These are phyloP conservation scores for Torymus texanus DNA, from an alignment of 2,888 invertebrate genomes.

Conservation along the genomic window DNA sequence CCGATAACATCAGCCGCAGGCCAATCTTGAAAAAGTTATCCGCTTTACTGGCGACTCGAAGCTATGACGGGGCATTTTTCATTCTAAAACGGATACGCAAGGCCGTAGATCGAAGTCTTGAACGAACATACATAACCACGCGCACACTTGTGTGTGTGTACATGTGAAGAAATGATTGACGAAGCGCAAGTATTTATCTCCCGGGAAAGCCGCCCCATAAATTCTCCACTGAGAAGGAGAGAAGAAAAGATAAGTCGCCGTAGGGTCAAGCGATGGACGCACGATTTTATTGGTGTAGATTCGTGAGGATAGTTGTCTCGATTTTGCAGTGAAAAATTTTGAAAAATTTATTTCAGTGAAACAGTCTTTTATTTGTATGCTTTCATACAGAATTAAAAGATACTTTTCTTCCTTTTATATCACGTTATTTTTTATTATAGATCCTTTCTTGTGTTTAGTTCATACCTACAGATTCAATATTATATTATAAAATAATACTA, in stretches of 20 bases:
- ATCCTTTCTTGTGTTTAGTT: no score
- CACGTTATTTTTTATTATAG: no score
- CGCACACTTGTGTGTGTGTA: not conserved
- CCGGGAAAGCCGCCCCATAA: not conserved
- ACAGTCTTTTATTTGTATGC: no score
- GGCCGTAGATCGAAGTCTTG: not conserved
- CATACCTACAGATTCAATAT: no score
- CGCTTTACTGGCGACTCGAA: not conserved
- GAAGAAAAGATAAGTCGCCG: not conserved
- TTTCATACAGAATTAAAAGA: no score
- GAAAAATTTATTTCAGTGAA: no score
- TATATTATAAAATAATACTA: no score
- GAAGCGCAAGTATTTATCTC: slow-evolving; percentile 31
- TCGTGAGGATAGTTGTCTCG: no score
- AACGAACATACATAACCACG: not conserved
- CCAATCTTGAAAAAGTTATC: slow-evolving; percentile 40
- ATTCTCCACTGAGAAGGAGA: not conserved
- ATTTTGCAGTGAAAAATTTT: no score
- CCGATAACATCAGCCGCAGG: slow-evolving; percentile 14
- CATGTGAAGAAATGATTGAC: slow-evolving; percentile 32
- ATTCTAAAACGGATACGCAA: slow-evolving; percentile 20
- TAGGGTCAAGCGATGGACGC: no score
- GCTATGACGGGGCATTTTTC: slow-evolving; percentile 28
- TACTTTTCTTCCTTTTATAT: no score
- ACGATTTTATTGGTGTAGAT: no score